phyloP scores from a whole-genome alignment of 2,113 vertebrate genomes.

The Heptranchias perlo region DNA sequence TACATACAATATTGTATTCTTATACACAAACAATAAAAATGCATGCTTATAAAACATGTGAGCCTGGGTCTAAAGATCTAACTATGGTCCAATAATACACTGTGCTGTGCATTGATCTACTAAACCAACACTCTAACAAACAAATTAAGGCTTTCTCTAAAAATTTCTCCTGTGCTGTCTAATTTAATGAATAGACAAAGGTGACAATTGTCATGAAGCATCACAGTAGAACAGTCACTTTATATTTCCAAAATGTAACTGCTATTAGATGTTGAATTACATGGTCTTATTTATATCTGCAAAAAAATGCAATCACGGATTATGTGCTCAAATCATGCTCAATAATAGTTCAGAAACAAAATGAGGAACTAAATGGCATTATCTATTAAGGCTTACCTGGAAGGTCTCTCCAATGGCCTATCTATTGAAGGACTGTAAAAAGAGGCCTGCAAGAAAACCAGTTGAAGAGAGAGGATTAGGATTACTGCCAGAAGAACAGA shows the following conservation, averaged over 20 bases:
- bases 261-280: background rate
- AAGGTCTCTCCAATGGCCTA: constrained; percentile 72
- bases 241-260: background rate
- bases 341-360: background rate
- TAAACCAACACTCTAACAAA: background rate
- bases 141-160: background rate
- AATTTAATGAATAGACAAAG: background rate
- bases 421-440: constrained; percentile 74
- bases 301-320: background rate
- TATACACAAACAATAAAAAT: background rate
- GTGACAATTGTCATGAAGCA: background rate
- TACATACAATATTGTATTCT: background rate
- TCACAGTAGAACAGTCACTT: background rate
- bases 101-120: background rate
- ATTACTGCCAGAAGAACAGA: background rate
- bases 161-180: background rate
- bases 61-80: background rate
- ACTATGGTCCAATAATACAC: background rate
- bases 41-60: background rate
- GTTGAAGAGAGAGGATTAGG: constrained; percentile 48
- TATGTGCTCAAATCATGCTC: background rate
- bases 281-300: background rate
- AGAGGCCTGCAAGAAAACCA: constrained; percentile 69
- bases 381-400: constrained; percentile 68
- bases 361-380: background rate